Evolutionary conservation across 2,888 invertebrate genomes (phyloP), one percentile per base, ranked within the genome.

Genomic region (Axea sp.): DNA sequence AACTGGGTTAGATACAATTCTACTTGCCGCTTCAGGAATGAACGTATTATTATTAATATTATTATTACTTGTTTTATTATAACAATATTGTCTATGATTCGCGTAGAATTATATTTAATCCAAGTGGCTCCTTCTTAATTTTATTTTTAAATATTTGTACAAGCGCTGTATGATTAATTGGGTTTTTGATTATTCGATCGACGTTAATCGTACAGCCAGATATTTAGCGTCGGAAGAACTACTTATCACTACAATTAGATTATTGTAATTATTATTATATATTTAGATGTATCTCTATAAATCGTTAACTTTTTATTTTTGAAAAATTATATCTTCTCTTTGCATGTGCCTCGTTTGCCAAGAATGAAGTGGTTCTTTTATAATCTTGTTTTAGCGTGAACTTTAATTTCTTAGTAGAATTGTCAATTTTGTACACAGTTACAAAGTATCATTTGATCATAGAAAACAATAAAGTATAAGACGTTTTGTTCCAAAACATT

Each of bases 31-130:
- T 31, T 41, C 33, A 37, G 7, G 47, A 51, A 43, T 53, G 59
- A 59, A 57, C 11, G 33, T 35, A 19, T 41, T 43, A 43, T 43
- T 9, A 15, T 24, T 35, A 43, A 26, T 37, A 17, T 33, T 35
- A 37, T 43, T 47, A 45, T 41, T 49, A 31, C 39, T 57, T 24
- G 31, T 37, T 47, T 71, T 39, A 28, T 59, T 59, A 51, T 51
- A 72, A 72, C 64, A 65, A 72, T 65, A 72, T 72, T 72, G 72
- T 72, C 72, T 72, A 64, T 72, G 57, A 51, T 72, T 41, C 11
- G 60, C 64, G 64, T 65, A 64, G 72, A 72, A 72, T 72, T 64
- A 64, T 72, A 72, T 72, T 64, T 72, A 64, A 72, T 72, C 72
- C 72, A 51, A 47, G 24, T 37, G 41, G 28, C 28, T 64, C 15